A percentile compares a stretch with the other conserved stretches of the same genome.
phyloP scores from a whole-genome alignment of 2,797 vertebrate species.

The Danio tinwini region DNA sequence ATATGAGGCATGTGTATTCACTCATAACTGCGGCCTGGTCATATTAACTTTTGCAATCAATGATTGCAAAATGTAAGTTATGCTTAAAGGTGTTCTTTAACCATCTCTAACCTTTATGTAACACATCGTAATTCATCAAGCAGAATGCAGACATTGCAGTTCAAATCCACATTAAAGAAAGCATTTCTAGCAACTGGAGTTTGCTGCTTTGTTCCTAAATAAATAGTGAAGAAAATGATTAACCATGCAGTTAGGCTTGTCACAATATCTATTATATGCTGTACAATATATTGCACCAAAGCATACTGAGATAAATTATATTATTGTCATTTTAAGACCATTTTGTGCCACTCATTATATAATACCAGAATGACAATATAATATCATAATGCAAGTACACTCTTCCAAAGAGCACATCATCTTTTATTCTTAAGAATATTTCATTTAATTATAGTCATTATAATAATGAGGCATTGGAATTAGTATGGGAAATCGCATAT shows the following conservation, averaged over 20 bases:
- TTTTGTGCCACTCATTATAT: too few relatives aligned
- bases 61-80: not conserved
- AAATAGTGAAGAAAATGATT: not conserved
- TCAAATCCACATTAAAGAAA: not conserved
- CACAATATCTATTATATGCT: too few relatives aligned
- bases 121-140: not conserved
- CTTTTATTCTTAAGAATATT: too few relatives aligned
- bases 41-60: not conserved
- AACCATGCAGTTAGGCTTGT: constrained; percentile 11
- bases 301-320: too few relatives aligned
- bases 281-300: too few relatives aligned
- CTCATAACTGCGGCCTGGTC: not conserved
- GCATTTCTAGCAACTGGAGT: not conserved
- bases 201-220: constrained; percentile 4
- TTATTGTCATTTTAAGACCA: too few relatives aligned
- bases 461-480: too few relatives aligned
- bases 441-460: too few relatives aligned
- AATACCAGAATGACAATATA: too few relatives aligned
- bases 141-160: not conserved
- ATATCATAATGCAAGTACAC: too few relatives aligned
- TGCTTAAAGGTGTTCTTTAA: constrained; percentile 4
- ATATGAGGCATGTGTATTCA: not conserved
- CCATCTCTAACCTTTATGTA: not conserved
- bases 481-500: too few relatives aligned
- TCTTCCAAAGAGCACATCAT: too few relatives aligned